Base-by-base conservation (phyloP, 2,113 vertebrate species). In the Manacus vitellinus region DNA sequence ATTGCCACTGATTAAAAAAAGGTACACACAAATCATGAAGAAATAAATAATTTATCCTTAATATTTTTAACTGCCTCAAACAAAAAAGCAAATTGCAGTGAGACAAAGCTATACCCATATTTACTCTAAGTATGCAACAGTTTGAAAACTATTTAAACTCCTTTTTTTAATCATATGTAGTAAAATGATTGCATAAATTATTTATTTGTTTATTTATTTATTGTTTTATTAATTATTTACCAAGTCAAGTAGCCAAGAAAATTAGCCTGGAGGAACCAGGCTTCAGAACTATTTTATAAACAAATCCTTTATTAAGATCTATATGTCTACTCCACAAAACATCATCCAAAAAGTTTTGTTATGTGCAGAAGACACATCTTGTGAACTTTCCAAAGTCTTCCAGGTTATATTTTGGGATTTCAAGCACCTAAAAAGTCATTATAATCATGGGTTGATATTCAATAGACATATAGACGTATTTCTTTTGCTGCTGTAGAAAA, bases 41-140 rank as follows among this genome's bases (percentile, higher is more conserved):
- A 77, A 88, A 88, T 63, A 67, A 54, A 3, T 11, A 18, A 39
- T 85, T 77, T 41, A 65, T 70, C 10, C 59, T 77, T 49, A 78
- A 20, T 46, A 55, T 67, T 63, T 75, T 79, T 30, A 63, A 5
- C 5, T 67, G 11, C 14, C 33, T 75, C 28, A 74, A 71, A 41
- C 3, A 27, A 49, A 85, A 67, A 63, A 21, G 0, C 6, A 61
- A 71, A 37, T 27, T 72, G 4, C 13, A 37, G 7, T 55, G 33
- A 74, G 17, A 35, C 12, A 49, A 62, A 84, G 8, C 33, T 25
- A 24, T 58, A 56, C 1, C 0, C 1, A 5, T n/a, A 51, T 66
- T 92, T 76, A 44, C 23, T 67, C 3, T 17, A 76, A 67, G 4
- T 3, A 37, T 31, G 8, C 72, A 59, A 39, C 14, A 85, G 28